Conservation (phyloP, 1,140 invertebrate species). For the Pogonomyrmex californicus region DNA sequence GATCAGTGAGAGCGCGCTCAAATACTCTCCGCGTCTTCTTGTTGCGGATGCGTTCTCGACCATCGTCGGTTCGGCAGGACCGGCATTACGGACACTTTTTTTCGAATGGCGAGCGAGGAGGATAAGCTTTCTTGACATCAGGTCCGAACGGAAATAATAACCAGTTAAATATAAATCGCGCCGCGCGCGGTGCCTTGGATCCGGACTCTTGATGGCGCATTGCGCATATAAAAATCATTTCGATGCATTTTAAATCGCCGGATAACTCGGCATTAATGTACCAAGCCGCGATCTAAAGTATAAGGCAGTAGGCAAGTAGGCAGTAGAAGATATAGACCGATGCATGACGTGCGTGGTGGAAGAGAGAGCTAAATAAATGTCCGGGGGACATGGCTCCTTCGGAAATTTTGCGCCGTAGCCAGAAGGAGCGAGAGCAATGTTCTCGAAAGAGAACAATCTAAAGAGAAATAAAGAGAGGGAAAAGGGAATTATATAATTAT, state of each 20-base stretch:
- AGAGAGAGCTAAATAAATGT: constrained; percentile 67
- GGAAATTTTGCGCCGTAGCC: constrained; percentile 39
- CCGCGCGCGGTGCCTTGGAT: constrained; percentile 55
- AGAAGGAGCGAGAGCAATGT: constrained; percentile 7
- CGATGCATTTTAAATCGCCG: constrained; percentile 80
- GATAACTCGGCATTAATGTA: constrained; percentile 82
- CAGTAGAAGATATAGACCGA: constrained; percentile 22
- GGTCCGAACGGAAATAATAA: constrained; percentile 78
- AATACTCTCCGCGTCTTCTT: constrained; percentile 69
- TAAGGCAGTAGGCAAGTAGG: background rate
- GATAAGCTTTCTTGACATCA: constrained; percentile 76
- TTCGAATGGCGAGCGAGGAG: constrained; percentile 64
- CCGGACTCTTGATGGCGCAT: constrained; percentile 51
- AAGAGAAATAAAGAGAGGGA: background rate
- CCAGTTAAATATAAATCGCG: constrained; percentile 80
- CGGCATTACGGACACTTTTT: constrained; percentile 59
- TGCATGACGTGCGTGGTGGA: constrained; percentile 9
- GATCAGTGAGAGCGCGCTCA: constrained; percentile 66
- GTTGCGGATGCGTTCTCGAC: constrained; percentile 63
- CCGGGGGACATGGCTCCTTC: constrained; percentile 59
- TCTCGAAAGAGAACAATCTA: constrained; percentile 44
- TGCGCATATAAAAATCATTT: constrained; percentile 76
- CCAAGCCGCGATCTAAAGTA: constrained; percentile 66
- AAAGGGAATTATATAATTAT: constrained; percentile 74
- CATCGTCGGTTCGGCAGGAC: constrained; percentile 14